Conservation (phyloP, 1,140 invertebrate species). For the Leptinotarsa undecemlineata region DNA sequence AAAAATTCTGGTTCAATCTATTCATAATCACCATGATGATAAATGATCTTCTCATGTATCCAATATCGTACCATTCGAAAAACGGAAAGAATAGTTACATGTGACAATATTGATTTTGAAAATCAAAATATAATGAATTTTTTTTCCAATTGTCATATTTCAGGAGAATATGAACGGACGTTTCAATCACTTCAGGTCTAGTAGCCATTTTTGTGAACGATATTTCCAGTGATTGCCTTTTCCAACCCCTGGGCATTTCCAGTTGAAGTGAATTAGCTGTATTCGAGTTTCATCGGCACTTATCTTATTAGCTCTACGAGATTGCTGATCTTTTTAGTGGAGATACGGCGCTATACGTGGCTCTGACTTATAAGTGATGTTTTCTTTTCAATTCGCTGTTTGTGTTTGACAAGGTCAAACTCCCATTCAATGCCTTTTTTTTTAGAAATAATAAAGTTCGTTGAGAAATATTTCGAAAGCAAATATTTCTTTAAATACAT, state of each 20-base stretch:
- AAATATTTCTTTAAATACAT: too few relatives aligned
- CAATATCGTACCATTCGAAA: too few relatives aligned
- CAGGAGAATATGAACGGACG: background rate
- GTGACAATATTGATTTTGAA: too few relatives aligned
- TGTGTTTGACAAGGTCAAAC: too few relatives aligned
- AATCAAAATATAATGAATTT: too few relatives aligned
- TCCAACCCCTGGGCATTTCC: background rate
- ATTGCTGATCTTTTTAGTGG: slow-evolving; percentile 1
- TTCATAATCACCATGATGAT: too few relatives aligned
- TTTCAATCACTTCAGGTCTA: slow-evolving; percentile 5
- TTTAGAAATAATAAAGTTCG: too few relatives aligned
- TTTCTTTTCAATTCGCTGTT: background rate
- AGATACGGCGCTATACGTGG: background rate
- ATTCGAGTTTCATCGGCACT: slow-evolving; percentile 3
- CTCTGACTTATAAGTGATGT: background rate
- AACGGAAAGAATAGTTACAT: too few relatives aligned
- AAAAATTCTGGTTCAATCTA: too few relatives aligned
- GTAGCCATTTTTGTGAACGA: background rate
- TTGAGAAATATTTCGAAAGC: too few relatives aligned
- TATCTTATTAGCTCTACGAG: slow-evolving; percentile 1
- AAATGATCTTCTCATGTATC: too few relatives aligned
- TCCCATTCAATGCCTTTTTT: too few relatives aligned
- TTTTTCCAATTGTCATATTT: background rate
- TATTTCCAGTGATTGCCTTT: background rate
- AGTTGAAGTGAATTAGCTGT: slow-evolving; percentile 3